Conservation (phyloP, 2,888 invertebrate species). For the Nemotelus pantherinus region DNA sequence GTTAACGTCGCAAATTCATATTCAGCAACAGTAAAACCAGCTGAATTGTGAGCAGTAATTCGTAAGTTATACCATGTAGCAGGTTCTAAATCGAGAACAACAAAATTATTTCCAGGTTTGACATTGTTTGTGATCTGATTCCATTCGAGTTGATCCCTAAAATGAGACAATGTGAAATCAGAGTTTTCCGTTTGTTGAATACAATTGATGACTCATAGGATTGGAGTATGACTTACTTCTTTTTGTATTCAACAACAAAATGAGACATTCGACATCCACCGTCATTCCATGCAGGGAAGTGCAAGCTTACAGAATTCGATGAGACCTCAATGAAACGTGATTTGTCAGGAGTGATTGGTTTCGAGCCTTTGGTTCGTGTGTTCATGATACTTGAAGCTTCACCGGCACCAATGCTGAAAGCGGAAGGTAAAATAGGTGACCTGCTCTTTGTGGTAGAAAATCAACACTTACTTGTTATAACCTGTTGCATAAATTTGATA, state of each 20-base stretch:
- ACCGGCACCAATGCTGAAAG: slow-evolving; percentile 85
- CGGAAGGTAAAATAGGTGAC: not conserved
- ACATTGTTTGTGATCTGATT: slow-evolving; percentile 94
- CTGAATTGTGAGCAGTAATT: slow-evolving; percentile 94
- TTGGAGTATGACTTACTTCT: slow-evolving; percentile 72
- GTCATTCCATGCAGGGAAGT: slow-evolving; percentile 92
- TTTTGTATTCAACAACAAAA: slow-evolving; percentile 94
- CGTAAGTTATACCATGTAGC: slow-evolving; percentile 93
- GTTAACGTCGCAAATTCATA: slow-evolving; percentile 96
- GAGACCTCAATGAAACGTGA: slow-evolving; percentile 91
- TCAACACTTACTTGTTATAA: slow-evolving; percentile 79
- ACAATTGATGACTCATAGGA: not conserved
- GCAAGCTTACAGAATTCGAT: slow-evolving; percentile 91
- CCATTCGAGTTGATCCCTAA: slow-evolving; percentile 86
- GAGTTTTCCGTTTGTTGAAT: slow-evolving; percentile 10
- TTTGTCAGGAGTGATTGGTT: slow-evolving; percentile 91
- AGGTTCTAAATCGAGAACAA: slow-evolving; percentile 89
- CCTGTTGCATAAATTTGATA: slow-evolving; percentile 94
- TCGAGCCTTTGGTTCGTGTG: slow-evolving; percentile 91
- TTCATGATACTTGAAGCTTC: slow-evolving; percentile 89
- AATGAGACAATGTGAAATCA: slow-evolving; percentile 7
- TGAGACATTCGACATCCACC: slow-evolving; percentile 96
- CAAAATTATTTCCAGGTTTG: slow-evolving; percentile 89
- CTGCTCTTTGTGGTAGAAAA: not conserved
- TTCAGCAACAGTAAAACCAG: slow-evolving; percentile 93